Conservation (phyloP, 2,888 invertebrate species). For the Caenorhabditis sp. region DNA sequence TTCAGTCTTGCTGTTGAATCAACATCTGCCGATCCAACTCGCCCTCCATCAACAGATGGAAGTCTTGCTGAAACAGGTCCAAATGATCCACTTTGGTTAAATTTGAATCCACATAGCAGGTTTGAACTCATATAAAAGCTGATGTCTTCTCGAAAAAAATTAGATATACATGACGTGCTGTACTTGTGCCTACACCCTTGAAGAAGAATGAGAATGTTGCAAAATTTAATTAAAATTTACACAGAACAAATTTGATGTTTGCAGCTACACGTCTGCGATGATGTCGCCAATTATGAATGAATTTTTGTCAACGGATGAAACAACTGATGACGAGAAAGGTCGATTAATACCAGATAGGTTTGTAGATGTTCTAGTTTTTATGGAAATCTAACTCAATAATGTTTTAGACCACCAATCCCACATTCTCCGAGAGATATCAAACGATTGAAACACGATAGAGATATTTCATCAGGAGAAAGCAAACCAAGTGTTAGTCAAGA, state of each 20-base stretch:
- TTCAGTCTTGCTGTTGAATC: conserved; percentile 21
- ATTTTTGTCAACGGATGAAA: conserved; percentile 51
- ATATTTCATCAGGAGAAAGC: conserved; percentile 22
- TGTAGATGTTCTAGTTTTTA: neutral
- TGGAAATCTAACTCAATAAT: neutral
- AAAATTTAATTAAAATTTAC: conserved; percentile 5
- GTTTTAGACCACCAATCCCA: conserved; percentile 40
- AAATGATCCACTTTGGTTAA: conserved; percentile 39
- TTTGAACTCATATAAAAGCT: too few species aligned
- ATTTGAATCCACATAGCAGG: conserved; percentile 51
- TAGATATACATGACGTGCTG: too few species aligned
- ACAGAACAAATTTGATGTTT: conserved; percentile 2
- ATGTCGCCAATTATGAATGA: conserved; percentile 65
- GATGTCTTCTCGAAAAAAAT: neutral
- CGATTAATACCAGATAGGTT: conserved; percentile 49
- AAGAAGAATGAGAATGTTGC: too few species aligned
- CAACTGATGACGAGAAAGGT: conserved; percentile 49
- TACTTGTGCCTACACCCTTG: too few species aligned
- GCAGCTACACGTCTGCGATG: conserved; percentile 68
- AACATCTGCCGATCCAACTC: conserved; percentile 47
- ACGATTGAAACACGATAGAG: conserved; percentile 29
- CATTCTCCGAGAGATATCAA: conserved; percentile 30
- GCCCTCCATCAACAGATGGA: conserved; percentile 52
- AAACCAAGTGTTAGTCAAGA: conserved; percentile 36
- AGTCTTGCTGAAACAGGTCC: conserved; percentile 42